Percentiles rank a stretch among this genome's conserved stretches.
phyloP scores from a whole-genome alignment of 2,113 vertebrate species.

The Dissostichus mawsoni region DNA sequence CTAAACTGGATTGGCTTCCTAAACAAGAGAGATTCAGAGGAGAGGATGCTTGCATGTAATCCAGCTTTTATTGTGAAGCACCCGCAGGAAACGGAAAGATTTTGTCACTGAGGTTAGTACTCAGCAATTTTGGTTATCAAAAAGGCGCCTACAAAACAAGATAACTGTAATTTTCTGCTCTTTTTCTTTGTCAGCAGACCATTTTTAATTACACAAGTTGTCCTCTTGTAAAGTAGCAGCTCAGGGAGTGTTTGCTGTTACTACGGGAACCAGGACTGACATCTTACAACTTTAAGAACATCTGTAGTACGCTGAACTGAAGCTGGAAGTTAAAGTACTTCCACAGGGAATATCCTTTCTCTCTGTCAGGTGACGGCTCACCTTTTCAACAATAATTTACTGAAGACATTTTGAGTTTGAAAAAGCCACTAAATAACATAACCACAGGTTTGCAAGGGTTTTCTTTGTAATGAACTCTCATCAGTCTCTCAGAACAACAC shows the following conservation, averaged over 20 bases:
- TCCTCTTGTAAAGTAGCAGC: neutral
- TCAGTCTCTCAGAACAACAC: constrained; percentile 29
- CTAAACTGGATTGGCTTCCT: neutral
- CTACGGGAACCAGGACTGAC: neutral
- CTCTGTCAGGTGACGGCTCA: constrained; percentile 1
- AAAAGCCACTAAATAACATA: constrained; percentile 27
- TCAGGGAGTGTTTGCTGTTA: neutral
- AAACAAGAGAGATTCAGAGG: constrained; percentile 6
- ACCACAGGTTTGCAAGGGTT: neutral
- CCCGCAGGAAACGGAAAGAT: constrained; percentile 4
- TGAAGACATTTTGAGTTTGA: constrained; percentile 1
- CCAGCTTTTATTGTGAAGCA: constrained; percentile 14
- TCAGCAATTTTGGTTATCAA: neutral
- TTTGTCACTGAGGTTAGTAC: neutral
- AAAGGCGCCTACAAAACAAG: neutral
- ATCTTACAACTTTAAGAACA: neutral
- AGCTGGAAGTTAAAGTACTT: constrained; percentile 20
- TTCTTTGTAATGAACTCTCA: neutral
- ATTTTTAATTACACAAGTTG: neutral
- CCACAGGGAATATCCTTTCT: neutral
- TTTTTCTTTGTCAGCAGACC: neutral
- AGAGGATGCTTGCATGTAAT: neutral
- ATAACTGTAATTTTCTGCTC: neutral
- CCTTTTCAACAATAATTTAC: constrained; percentile 12
- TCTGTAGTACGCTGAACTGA: neutral